Evolutionary conservation across 2,797 vertebrate genomes (phyloP), one percentile per base, ranked within the genome.

Genomic region (Mycteria americana): DNA sequence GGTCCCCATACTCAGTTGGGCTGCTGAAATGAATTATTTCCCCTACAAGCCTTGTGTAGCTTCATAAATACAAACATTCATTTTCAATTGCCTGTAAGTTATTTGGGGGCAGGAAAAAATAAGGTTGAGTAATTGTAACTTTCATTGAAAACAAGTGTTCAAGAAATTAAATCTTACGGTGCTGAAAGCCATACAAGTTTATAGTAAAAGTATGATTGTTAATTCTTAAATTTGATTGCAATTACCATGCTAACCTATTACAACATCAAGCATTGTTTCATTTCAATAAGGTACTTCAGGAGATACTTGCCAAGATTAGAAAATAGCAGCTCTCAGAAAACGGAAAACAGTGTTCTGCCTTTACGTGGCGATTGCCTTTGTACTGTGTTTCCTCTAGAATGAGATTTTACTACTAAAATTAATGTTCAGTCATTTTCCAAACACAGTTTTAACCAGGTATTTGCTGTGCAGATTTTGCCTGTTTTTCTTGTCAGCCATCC

Each of bases 1-100:
- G 7, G 22, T 28, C 0, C 2, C 19, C 41, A 25, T 50, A 23
- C n/a, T 43, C 13, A 1, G 0, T 3, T 77, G 35, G 23, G 13
- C 33, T 64, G 4, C 39, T 50, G 57, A 75, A 60, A 70, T 13
- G 28, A 64, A 24, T n/a, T 78, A 21, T 64, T 78, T 78, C n/a
- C 12, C 39, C 17, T 74, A 31, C 14, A 84, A 85, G 6, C 16
- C 24, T 51, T 51, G 37, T 64, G 30, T 73, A 63, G 13, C 21
- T 78, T 73, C 33, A 28, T 31, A 56, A 63, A 74, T 35, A 27
- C 25, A 46, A 77, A 18, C 6, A 45, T 33, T 56, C 4, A 27
- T 83, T 85, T 85, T 88, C 51, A 77, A 25, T 73, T 54, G 19
- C 41, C 21, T 74, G 13, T 27, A 70, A 46, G 33, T 78, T 85